Conservation (phyloP, 2,797 vertebrate species). For the Morelia viridis region DNA sequence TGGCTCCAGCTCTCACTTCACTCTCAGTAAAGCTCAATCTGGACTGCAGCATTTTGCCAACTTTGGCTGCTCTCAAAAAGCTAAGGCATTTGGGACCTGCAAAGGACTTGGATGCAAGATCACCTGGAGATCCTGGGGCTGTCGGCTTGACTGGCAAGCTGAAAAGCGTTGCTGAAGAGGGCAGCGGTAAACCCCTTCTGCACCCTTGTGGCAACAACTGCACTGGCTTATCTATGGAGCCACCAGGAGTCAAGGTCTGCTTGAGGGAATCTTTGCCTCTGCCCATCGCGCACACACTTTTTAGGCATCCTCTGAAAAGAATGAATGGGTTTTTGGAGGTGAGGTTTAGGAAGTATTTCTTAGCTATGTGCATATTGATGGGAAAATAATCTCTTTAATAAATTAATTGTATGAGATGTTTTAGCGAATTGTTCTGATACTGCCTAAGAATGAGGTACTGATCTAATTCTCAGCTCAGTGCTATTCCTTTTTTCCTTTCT, state of each 20-base stretch:
- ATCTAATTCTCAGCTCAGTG: background rate
- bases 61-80: background rate
- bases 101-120: background rate
- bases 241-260: background rate
- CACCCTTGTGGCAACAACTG: background rate
- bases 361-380: background rate
- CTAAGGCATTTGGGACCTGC: background rate
- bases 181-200: background rate
- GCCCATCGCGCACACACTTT: background rate
- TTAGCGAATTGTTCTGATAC: background rate
- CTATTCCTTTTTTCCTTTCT: background rate
- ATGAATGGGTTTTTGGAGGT: background rate
- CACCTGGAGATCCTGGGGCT: background rate
- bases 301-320: background rate
- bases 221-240: background rate
- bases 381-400: background rate
- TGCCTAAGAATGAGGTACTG: background rate
- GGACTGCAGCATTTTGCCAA: background rate
- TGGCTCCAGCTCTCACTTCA: background rate
- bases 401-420: background rate
- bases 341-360: background rate
- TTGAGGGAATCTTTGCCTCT: background rate
- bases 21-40: background rate
- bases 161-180: background rate
- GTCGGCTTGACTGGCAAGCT: background rate